phyloP scores from a whole-genome alignment of 2,797 vertebrate genomes.

The Micropoecilia bifurca region DNA sequence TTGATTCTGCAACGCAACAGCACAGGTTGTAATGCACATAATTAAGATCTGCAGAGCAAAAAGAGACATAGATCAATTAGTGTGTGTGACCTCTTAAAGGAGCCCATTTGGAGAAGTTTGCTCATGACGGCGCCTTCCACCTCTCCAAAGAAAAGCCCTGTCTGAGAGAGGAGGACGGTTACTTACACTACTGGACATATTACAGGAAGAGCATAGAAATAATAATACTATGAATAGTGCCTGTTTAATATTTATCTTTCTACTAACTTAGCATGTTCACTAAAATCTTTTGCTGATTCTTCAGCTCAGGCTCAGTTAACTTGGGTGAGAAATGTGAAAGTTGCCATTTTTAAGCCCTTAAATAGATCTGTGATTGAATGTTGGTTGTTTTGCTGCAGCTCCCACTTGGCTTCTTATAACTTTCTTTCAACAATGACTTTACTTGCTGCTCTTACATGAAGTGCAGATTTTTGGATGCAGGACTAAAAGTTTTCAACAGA shows the following conservation, averaged over 20 bases:
- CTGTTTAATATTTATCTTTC: neutral
- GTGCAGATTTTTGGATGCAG: neutral
- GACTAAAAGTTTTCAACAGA: neutral
- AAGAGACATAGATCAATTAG: neutral
- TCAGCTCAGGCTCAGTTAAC: neutral
- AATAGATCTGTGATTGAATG: neutral
- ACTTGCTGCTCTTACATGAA: neutral
- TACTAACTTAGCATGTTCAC: neutral
- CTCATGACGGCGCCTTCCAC: conserved; percentile 97
- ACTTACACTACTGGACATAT: conserved; percentile 1
- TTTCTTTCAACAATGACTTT: neutral
- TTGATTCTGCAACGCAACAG: conserved; percentile 84
- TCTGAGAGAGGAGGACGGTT: conserved; percentile 79
- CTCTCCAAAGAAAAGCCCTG: conserved; percentile 95
- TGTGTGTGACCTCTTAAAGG: conserved; percentile 92
- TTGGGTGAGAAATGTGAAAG: neutral
- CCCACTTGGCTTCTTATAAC: neutral
- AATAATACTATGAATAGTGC: neutral
- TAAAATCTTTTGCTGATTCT: neutral
- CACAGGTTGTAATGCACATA: neutral
- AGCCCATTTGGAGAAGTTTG: conserved; percentile 96
- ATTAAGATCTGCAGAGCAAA: neutral
- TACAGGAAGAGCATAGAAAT: neutral
- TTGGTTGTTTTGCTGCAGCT: neutral
- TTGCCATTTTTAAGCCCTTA: neutral